A percentile compares a stretch with the other conserved stretches of the same genome.
These are phyloP conservation scores for Zelostemma sp. DNA, from an alignment of 1,140 invertebrate species.

Conservation along the genomic window DNA sequence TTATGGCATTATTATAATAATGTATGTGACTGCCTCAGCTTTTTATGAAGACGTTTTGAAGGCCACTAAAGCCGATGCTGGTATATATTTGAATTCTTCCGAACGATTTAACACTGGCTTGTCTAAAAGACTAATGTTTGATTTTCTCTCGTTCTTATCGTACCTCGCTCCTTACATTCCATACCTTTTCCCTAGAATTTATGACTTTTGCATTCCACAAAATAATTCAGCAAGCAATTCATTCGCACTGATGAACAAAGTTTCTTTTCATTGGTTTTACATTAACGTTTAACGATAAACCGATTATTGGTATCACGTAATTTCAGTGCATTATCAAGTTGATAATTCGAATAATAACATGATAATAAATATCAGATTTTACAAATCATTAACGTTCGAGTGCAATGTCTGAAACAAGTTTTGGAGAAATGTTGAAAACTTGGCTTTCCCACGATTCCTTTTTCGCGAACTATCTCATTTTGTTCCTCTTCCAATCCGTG, in stretches of 20 bases:
- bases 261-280: too few relatives aligned
- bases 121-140: conserved; percentile 24
- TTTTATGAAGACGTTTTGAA: conserved; percentile 14
- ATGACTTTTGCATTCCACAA: too few relatives aligned
- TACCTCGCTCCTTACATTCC: not conserved
- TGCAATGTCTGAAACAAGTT: too few relatives aligned
- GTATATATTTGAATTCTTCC: conserved; percentile 54
- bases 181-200: too few relatives aligned
- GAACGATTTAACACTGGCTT: conserved; percentile 53
- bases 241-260: too few relatives aligned
- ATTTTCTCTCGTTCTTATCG: not conserved
- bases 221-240: too few relatives aligned
- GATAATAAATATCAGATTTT: too few relatives aligned
- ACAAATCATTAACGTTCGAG: too few relatives aligned
- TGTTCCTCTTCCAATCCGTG: conserved; percentile 8
- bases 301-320: too few relatives aligned
- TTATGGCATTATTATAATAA: conserved; percentile 8
- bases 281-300: too few relatives aligned
- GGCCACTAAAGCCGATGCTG: conserved; percentile 25
- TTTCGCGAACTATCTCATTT: conserved; percentile 3
- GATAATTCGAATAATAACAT: too few relatives aligned
- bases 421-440: not conserved
- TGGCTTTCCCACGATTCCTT: conserved; percentile 13
- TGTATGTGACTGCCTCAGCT: not conserved
- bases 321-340: too few relatives aligned